Percentiles rank a stretch among this genome's conserved stretches.
Evolutionary conservation across 30 jellyfish, hydroid and myxozoan species (phyloP).

Genomic region (Euphysa ruthae): DNA sequence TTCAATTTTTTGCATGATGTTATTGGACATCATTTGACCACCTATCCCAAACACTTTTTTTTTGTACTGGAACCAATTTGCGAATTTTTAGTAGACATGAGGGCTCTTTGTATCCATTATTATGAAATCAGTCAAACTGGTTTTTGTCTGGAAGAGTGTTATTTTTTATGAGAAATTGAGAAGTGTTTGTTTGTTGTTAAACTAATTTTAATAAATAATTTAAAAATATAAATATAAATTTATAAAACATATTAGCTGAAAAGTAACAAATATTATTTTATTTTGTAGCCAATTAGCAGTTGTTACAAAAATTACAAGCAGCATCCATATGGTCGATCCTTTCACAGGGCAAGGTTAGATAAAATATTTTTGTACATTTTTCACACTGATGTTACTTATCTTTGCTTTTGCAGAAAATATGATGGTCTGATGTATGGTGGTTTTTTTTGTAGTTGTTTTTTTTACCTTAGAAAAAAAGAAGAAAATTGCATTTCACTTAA

Average conservation of each 20-base stretch:
- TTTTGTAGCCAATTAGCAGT: slow-evolving; percentile 67
- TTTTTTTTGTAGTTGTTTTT: no score
- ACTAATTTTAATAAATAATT: not conserved
- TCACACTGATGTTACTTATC: not conserved
- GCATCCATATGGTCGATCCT: slow-evolving; percentile 79
- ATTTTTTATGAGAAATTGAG: not conserved
- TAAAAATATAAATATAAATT: not conserved
- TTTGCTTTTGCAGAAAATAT: no score
- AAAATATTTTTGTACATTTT: not conserved
- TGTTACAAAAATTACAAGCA: slow-evolving; percentile 70
- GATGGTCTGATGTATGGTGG: no score
- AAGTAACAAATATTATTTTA: not conserved
- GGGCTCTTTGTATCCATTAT: no score
- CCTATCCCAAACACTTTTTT: no score
- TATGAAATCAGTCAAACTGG: no score
- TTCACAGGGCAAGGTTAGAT: slow-evolving; percentile 60
- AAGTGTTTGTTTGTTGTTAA: not conserved
- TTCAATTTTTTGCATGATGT: no score
- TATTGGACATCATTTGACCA: no score
- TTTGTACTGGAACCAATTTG: no score
- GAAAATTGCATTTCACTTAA: not conserved
- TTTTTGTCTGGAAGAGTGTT: no score
- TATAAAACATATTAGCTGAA: not conserved
- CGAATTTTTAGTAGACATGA: no score
- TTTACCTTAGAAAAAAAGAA: not conserved